These are phyloP conservation scores for Poecilus cupreus DNA, from an alignment of 2,888 invertebrate genomes.

Conservation along the genomic window DNA sequence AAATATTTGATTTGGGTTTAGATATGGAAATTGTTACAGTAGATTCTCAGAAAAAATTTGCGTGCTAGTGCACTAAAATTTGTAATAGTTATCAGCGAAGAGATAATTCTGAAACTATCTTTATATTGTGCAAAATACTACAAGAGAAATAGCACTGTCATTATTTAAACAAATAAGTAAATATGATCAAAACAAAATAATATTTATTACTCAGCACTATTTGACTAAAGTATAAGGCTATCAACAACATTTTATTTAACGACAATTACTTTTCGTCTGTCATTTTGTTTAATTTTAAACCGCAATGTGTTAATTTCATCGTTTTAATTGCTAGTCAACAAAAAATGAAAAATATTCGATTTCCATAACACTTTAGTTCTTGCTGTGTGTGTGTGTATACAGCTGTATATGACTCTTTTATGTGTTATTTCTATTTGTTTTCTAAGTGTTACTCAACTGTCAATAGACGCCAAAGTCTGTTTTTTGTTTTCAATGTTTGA, in stretches of 20 bases:
- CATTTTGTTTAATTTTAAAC: neutral
- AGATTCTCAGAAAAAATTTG: neutral
- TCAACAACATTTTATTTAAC: neutral
- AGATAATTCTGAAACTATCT: too few species aligned
- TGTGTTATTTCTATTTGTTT: constrained; percentile 6
- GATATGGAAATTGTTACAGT: neutral
- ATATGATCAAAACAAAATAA: neutral
- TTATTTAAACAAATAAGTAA: too few species aligned
- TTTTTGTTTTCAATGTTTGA: neutral
- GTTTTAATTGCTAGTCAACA: neutral
- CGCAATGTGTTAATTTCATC: neutral
- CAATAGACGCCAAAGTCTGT: neutral
- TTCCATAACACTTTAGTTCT: neutral
- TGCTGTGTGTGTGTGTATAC: neutral
- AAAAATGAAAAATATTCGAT: neutral
- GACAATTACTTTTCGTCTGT: neutral
- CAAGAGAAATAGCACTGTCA: too few species aligned
- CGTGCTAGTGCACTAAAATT: too few species aligned
- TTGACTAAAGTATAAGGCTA: neutral
- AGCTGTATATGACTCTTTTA: neutral
- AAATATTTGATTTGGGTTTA: neutral
- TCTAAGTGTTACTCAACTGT: constrained; percentile 11
- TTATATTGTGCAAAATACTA: too few species aligned
- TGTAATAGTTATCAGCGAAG: too few species aligned
- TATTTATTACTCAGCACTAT: constrained; percentile 6